These are phyloP conservation scores for Dolichomitus sp. DNA, from an alignment of 2,888 invertebrate genomes.

Conservation along the genomic window DNA sequence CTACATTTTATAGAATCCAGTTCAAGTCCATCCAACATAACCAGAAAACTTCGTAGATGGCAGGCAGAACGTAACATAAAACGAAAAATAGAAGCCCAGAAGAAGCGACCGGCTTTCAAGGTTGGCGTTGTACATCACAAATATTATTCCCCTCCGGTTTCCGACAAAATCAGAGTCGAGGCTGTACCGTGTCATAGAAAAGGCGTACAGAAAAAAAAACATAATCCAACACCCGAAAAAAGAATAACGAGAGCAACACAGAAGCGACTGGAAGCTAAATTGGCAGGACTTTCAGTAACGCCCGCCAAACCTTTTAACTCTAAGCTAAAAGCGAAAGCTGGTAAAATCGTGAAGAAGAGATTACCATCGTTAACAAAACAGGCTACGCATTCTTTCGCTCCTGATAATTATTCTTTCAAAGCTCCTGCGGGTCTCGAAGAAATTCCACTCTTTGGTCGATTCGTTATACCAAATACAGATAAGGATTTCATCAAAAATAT, in stretches of 20 bases:
- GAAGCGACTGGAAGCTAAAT: slow-evolving; percentile 77
- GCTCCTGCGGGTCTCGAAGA: slow-evolving; percentile 83
- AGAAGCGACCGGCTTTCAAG: slow-evolving; percentile 78
- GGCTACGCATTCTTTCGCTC: slow-evolving; percentile 86
- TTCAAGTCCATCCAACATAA: background rate
- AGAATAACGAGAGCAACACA: slow-evolving; percentile 79
- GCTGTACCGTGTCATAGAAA: slow-evolving; percentile 51
- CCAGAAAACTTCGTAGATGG: slow-evolving; percentile 74
- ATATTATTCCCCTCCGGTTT: slow-evolving; percentile 71
- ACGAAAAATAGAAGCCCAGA: slow-evolving; percentile 70
- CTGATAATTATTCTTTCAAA: slow-evolving; percentile 87
- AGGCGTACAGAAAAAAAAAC: slow-evolving; percentile 15
- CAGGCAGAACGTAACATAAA: slow-evolving; percentile 71
- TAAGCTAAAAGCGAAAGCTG: background rate
- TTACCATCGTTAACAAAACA: slow-evolving; percentile 52
- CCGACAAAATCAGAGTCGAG: background rate
- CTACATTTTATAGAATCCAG: background rate
- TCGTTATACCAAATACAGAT: slow-evolving; percentile 21
- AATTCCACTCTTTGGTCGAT: slow-evolving; percentile 75
- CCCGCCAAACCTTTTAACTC: background rate
- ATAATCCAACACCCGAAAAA: slow-evolving; percentile 52
- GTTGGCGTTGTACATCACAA: slow-evolving; percentile 79
- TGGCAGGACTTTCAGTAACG: slow-evolving; percentile 1
- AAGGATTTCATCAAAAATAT: background rate
- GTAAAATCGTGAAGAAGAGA: background rate